Base-by-base conservation (phyloP, 2,797 vertebrate species). In the Sternarchorhynchus goeldii region DNA sequence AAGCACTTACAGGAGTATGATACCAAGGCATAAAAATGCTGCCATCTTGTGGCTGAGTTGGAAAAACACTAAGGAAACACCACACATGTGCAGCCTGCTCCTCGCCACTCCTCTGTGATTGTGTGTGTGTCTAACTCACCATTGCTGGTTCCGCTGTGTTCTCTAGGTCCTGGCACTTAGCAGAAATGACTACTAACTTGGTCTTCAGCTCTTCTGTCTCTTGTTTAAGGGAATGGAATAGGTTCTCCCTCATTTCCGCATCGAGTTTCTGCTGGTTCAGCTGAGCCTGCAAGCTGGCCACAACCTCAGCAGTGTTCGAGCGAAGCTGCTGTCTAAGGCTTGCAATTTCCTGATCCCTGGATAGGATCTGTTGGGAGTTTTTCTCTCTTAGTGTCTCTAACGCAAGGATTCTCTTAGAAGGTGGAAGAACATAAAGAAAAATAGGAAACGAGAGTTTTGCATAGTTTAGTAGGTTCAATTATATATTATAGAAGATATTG, bases 351-450 rank as follows among this genome's bases (percentile, higher is more conserved):
- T 89, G 91, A 31, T 93, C 90, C 79, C 89, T 93, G 53, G 88
- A 82, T 62, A 58, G 77, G 84, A 91, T 85, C 64, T 91, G 87
- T 81, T 84, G 80, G 36, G 36, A 86, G 68, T 80, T 86, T 79
- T 93, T 89, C 73, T 93, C 90, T 34, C 81, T 91, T 57, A 88
- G 81, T 6, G 90, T 93, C 90, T 95, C 91, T 75, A 96, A 89
- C 4, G 85, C 87, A 82, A 92, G 85, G 79, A 96, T 93, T 92
- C 89, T 94, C 96, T 97, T 53, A 0, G 14, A 39, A 41, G 50
- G 21, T 72, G 17, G 12, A 21, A 29, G 89, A 29, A 82, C 76
- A 82, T 81, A 91, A 1, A 81, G 7, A 39, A 21, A 53, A 50
- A 12, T 50, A 14, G 45, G 45, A 14, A 50, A 50, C 2, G 14